These are phyloP conservation scores for Epizoanthus stellaris DNA, from an alignment of 92 coral and sea anemone genomes.

Conservation along the genomic window DNA sequence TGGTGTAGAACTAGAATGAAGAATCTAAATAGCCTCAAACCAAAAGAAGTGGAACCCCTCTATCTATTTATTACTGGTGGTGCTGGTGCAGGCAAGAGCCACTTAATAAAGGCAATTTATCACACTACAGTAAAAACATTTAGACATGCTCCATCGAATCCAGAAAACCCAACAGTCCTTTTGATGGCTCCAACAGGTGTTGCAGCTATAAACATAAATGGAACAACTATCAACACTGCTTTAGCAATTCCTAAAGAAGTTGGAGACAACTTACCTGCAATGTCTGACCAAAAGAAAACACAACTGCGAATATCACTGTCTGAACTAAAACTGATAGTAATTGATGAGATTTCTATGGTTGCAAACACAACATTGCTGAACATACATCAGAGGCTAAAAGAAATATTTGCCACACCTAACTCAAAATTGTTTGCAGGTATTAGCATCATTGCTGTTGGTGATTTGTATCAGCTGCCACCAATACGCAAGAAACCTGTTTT, in stretches of 20 bases:
- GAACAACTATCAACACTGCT: neutral
- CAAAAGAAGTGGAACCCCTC: conserved; percentile 55
- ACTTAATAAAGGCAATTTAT: conserved; percentile 13
- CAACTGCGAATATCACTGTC: conserved; percentile 44
- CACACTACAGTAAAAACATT: conserved; percentile 53
- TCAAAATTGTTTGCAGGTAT: conserved; percentile 60
- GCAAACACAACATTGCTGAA: conserved; percentile 63
- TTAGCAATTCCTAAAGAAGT: too few species aligned
- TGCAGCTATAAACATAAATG: too few species aligned
- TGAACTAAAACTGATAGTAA: too few species aligned
- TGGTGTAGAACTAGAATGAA: conserved; percentile 33
- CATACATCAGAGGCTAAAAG: neutral
- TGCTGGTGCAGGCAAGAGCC: conserved; percentile 55
- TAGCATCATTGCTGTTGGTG: conserved; percentile 65
- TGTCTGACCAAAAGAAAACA: neutral
- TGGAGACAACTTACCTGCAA: too few species aligned
- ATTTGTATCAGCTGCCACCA: conserved; percentile 2
- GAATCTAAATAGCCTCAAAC: conserved; percentile 41
- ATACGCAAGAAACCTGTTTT: too few species aligned
- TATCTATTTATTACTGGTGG: conserved; percentile 61
- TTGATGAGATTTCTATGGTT: conserved; percentile 8
- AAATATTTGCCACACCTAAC: conserved; percentile 55
- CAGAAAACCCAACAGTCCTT: conserved; percentile 61
- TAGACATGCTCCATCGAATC: conserved; percentile 40
- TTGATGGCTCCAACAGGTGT: conserved; percentile 48